These are phyloP conservation scores for Petrocephalus sullivani DNA, from an alignment of 2,797 vertebrate species.

Conservation along the genomic window DNA sequence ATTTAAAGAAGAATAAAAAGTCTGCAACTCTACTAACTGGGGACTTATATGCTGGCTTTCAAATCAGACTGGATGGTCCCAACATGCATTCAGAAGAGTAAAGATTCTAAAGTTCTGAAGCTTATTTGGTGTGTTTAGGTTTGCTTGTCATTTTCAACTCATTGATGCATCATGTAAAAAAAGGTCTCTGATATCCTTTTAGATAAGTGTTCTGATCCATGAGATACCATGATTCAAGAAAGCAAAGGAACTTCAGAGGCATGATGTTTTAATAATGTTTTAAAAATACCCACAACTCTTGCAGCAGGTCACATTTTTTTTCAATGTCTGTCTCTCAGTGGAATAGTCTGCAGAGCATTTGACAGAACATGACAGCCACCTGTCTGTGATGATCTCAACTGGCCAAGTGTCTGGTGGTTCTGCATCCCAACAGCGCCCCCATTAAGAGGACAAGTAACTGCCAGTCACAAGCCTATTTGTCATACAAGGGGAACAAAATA, in stretches of 20 bases:
- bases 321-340: not conserved
- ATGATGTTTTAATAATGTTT: not conserved
- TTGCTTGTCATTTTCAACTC: not conserved
- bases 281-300: not conserved
- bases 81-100: not conserved
- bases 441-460: not conserved
- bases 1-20: not conserved
- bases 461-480: not conserved
- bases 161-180: not conserved
- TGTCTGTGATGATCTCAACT: conserved; percentile 41
- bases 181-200: not conserved
- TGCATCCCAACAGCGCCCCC: not conserved
- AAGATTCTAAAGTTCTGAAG: not conserved
- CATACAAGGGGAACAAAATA: not conserved
- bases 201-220: not conserved
- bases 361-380: not conserved
- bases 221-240: not conserved
- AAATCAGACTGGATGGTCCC: not conserved
- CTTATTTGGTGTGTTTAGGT: not conserved
- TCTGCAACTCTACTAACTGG: not conserved
- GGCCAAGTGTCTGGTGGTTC: conserved; percentile 15
- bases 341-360: not conserved
- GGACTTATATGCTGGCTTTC: not conserved
- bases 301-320: not conserved
- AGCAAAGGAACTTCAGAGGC: not conserved